Evolutionary conservation across 2,797 vertebrate genomes (phyloP).

Genomic region (Cyclopterus lumpus): DNA sequence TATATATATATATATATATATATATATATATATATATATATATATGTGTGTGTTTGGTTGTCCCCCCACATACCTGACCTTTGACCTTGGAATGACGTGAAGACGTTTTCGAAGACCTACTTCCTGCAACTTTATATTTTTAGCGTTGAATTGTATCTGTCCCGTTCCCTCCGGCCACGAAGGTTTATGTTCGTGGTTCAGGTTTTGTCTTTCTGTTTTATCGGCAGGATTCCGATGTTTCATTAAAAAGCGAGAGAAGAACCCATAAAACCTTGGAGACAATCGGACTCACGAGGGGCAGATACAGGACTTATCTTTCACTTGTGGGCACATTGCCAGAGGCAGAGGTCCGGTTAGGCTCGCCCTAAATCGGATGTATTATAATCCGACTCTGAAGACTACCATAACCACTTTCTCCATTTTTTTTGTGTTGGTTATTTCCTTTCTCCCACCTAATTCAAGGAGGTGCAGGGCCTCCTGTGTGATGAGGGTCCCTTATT

Average conservation of each 20-base stretch:
- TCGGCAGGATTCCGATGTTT: background rate
- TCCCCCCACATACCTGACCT: background rate
- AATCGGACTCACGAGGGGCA: background rate
- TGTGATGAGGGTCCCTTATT: constrained; percentile 30
- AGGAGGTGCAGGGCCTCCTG: background rate
- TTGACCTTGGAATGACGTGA: background rate
- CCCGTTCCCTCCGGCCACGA: background rate
- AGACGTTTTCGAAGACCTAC: background rate
- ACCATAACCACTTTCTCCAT: background rate
- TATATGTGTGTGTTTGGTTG: no score
- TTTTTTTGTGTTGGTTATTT: background rate
- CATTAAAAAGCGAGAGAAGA: background rate
- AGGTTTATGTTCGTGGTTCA: background rate
- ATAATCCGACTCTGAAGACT: constrained; percentile 1
- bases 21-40: no score
- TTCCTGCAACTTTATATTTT: background rate
- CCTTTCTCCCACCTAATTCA: background rate
- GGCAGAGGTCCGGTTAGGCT: background rate
- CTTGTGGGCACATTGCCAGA: background rate
- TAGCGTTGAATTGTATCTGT: background rate
- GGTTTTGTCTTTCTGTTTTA: background rate
- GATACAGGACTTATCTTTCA: background rate
- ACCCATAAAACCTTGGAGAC: background rate
- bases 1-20: no score
- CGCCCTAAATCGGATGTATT: constrained; percentile 7